These are phyloP conservation scores for Tichodroma muraria DNA, from an alignment of 2,113 vertebrate genomes.

Conservation along the genomic window DNA sequence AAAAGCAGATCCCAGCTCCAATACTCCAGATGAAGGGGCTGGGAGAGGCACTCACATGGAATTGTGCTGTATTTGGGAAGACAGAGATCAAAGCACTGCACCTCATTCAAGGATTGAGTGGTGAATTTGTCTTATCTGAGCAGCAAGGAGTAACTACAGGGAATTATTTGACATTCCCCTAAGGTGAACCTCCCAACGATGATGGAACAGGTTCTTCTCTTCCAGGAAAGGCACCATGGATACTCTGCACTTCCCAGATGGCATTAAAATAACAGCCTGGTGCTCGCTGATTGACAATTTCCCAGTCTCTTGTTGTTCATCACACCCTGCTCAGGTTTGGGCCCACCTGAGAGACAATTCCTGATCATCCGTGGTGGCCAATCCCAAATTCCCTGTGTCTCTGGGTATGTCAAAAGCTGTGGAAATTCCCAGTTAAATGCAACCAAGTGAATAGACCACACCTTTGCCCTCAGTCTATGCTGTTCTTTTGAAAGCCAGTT, in stretches of 20 bases:
- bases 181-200: neutral
- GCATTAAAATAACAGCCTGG: neutral
- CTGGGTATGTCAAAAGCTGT: neutral
- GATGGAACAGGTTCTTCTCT: neutral
- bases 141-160: neutral
- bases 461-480: neutral
- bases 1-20: slow-evolving; percentile 39
- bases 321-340: neutral
- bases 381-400: neutral
- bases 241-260: neutral
- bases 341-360: neutral
- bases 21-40: slow-evolving; percentile 3
- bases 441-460: neutral
- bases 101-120: neutral
- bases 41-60: neutral
- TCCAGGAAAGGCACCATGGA: neutral
- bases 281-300: neutral
- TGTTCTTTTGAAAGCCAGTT: neutral
- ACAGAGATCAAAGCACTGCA: slow-evolving; percentile 33
- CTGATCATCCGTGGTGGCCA: neutral
- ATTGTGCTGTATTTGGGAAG: neutral
- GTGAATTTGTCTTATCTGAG: neutral
- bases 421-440: neutral
- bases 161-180: neutral
- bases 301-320: neutral